phyloP scores from a whole-genome alignment of 2,113 vertebrate species.

The Rhineura floridana region DNA sequence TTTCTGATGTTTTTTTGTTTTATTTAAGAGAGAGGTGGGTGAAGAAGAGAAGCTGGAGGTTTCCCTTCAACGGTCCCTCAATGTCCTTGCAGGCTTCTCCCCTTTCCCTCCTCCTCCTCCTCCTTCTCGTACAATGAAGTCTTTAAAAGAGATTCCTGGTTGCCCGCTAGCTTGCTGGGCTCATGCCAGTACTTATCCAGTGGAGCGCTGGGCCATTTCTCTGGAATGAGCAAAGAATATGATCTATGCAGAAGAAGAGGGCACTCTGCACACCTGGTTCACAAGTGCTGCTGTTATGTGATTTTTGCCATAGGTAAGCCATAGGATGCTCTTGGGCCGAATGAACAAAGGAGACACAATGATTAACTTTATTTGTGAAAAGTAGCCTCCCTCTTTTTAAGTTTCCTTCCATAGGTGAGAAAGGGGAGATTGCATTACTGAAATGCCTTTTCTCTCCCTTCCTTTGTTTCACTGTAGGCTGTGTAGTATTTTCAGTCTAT shows the following conservation, averaged over 20 bases:
- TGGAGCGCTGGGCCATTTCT: constrained; percentile 13
- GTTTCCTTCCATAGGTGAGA: background rate
- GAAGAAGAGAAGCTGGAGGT: background rate
- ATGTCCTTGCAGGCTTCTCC: constrained; percentile 15
- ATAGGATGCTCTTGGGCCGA: background rate
- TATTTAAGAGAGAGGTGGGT: background rate
- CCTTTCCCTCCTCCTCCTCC: constrained; percentile 14
- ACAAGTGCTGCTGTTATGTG: constrained; percentile 1
- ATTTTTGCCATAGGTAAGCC: constrained; percentile 14
- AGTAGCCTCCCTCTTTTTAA: background rate
- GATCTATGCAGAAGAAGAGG: background rate
- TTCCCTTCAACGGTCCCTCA: background rate
- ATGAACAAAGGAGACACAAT: background rate
- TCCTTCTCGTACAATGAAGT: constrained; percentile 7
- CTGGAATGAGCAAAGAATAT: background rate
- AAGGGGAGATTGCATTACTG: background rate
- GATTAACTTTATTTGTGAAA: constrained; percentile 16
- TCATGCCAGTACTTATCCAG: background rate
- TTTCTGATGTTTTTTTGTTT: background rate
- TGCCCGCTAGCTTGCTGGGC: constrained; percentile 2
- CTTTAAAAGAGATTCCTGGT: constrained; percentile 13
- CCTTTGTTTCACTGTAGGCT: constrained; percentile 30
- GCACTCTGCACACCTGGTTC: background rate
- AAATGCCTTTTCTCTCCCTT: constrained; percentile 19
- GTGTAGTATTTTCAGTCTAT: constrained; percentile 48